A percentile compares a stretch with the other conserved stretches of the same genome.
phyloP scores from a whole-genome alignment of 2,113 vertebrate species.

The Pleuronectes platessa region DNA sequence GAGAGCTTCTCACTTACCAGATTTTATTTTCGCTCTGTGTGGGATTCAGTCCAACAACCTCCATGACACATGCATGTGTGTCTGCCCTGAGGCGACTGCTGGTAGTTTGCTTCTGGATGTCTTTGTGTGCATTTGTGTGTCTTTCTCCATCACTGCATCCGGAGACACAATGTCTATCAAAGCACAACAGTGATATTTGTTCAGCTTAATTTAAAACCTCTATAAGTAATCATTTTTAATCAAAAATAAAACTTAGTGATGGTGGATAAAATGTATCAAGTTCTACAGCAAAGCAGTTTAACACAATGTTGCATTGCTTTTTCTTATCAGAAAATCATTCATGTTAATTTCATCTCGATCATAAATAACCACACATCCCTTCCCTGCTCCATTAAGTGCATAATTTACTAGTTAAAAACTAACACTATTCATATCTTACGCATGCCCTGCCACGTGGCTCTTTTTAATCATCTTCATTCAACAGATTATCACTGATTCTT shows the following conservation, averaged over 20 bases:
- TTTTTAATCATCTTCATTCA: conserved; percentile 17
- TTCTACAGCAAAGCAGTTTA: conserved; percentile 43
- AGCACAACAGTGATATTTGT: conserved; percentile 55
- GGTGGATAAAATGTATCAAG: background rate
- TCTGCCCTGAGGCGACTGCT: background rate
- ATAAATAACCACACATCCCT: conserved; percentile 17
- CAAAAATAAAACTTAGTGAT: background rate
- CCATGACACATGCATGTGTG: conserved; percentile 11
- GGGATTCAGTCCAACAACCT: background rate
- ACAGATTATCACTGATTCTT: conserved; percentile 46
- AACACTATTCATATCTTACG: background rate
- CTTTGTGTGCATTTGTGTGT: conserved; percentile 14
- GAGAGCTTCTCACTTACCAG: background rate
- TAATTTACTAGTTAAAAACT: conserved; percentile 14
- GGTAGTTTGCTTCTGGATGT: conserved; percentile 28
- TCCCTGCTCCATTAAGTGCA: background rate
- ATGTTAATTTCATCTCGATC: conserved; percentile 27
- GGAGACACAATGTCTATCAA: conserved; percentile 26
- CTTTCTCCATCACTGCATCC: background rate
- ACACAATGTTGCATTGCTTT: conserved; percentile 73
- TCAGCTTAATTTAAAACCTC: background rate
- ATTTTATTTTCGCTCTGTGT: background rate
- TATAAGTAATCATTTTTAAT: background rate
- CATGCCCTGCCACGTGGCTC: conserved; percentile 21
- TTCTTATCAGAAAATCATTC: conserved; percentile 8